Conservation (phyloP, 2,113 vertebrate species). For the Grallaria varia region DNA sequence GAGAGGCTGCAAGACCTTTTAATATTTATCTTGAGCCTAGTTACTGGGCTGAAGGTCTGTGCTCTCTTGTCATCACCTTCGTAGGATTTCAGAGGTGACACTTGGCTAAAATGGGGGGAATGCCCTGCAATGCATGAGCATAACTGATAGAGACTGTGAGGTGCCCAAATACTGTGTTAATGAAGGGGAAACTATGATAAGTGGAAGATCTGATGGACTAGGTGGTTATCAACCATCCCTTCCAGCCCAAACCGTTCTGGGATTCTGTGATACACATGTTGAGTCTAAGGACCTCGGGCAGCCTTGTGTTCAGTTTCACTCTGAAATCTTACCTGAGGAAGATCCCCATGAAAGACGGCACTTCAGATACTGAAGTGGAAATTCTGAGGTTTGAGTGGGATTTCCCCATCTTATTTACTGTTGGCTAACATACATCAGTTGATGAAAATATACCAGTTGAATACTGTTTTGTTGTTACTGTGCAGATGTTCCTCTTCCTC, state of each 20-base stretch:
- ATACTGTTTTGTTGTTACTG: not conserved
- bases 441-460: not conserved
- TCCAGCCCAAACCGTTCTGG: not conserved
- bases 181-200: not conserved
- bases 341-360: not conserved
- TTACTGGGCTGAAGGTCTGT: not conserved
- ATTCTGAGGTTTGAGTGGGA: not conserved
- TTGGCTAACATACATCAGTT: not conserved
- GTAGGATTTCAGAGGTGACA: not conserved
- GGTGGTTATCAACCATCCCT: not conserved
- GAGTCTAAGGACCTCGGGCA: not conserved
- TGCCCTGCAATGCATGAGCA: not conserved
- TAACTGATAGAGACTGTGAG: not conserved
- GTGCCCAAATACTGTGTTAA: not conserved
- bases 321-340: not conserved
- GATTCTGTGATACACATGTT: not conserved
- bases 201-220: not conserved
- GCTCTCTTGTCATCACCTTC: not conserved
- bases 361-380: not conserved
- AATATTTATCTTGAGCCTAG: not conserved
- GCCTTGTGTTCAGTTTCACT: not conserved
- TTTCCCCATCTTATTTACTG: not conserved
- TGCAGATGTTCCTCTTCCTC: not conserved
- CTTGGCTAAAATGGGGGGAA: not conserved
- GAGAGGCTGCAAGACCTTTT: not conserved